Evolutionary conservation across 2,113 vertebrate species (phyloP).

Genomic region (Notarius lentiginosus): DNA sequence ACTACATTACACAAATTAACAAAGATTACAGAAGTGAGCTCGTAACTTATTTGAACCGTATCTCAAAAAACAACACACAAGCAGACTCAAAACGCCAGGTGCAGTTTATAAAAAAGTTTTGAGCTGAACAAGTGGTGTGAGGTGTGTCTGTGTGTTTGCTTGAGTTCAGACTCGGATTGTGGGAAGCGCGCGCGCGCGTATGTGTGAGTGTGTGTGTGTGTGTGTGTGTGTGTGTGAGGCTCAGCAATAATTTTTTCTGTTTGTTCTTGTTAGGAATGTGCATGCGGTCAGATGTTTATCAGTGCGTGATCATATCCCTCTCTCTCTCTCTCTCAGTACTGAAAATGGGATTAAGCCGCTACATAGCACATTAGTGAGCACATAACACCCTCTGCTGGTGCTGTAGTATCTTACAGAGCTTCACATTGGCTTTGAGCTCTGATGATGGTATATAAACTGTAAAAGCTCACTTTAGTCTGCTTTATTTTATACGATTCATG

Average conservation of each 20-base stretch:
- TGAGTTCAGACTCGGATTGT: too few relatives aligned
- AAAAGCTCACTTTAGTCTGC: neutral
- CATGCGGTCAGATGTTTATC: constrained; percentile 32
- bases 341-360: neutral
- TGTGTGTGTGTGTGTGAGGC: constrained; percentile 9
- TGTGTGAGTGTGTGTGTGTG: neutral
- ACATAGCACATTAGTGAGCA: neutral
- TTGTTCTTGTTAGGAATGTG: constrained; percentile 34
- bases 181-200: neutral
- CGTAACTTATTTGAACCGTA: neutral
- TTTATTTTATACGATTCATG: neutral
- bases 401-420: neutral
- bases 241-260: neutral
- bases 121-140: neutral
- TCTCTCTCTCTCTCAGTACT: neutral
- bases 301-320: neutral
- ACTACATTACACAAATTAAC: too few relatives aligned
- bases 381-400: neutral
- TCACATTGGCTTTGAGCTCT: neutral
- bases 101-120: too few relatives aligned
- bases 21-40: neutral
- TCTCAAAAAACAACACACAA: neutral
- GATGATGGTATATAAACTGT: neutral
- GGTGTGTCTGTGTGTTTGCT: too few relatives aligned
- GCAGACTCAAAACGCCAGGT: neutral